Evolutionary conservation across 2,888 invertebrate genomes (phyloP).

Genomic region (Seira musarum): DNA sequence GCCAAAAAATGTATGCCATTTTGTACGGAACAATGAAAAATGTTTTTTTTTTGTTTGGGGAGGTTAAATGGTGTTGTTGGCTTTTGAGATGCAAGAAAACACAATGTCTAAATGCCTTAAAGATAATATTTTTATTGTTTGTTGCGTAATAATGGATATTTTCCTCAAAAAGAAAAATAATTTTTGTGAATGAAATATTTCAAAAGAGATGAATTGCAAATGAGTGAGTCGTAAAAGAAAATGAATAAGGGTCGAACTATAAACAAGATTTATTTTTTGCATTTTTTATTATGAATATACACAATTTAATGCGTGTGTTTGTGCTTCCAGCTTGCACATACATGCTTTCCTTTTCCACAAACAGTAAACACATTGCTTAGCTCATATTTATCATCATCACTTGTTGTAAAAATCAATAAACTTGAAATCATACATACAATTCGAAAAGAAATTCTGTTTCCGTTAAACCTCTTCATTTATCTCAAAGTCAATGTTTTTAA

Average conservation of each 20-base stretch:
- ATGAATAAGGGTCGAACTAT: background rate
- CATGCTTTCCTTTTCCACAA: constrained; percentile 32
- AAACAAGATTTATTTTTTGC: constrained; percentile 1
- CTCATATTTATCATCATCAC: constrained; percentile 26
- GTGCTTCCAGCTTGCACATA: no score
- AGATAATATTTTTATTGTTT: constrained; percentile 7
- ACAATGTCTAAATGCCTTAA: background rate
- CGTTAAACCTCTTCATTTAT: no score
- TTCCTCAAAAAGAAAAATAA: background rate
- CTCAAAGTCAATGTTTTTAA: no score
- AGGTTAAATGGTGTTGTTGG: background rate
- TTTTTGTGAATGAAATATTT: constrained; percentile 9
- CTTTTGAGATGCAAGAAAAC: background rate
- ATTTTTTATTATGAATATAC: no score
- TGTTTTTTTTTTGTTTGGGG: background rate
- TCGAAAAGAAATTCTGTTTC: no score
- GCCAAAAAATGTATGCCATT: constrained; percentile 15
- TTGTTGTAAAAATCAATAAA: background rate
- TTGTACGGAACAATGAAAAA: background rate
- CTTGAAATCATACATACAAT: no score
- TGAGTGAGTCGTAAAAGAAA: constrained; percentile 12
- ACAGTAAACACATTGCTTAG: constrained; percentile 11
- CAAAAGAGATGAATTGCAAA: constrained; percentile 53
- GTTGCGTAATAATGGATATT: background rate
- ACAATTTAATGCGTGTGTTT: no score